A percentile compares a stretch with the other conserved stretches of the same genome.
Evolutionary conservation across 2,888 invertebrate species (phyloP).

Genomic region (Nomada ferruginata): DNA sequence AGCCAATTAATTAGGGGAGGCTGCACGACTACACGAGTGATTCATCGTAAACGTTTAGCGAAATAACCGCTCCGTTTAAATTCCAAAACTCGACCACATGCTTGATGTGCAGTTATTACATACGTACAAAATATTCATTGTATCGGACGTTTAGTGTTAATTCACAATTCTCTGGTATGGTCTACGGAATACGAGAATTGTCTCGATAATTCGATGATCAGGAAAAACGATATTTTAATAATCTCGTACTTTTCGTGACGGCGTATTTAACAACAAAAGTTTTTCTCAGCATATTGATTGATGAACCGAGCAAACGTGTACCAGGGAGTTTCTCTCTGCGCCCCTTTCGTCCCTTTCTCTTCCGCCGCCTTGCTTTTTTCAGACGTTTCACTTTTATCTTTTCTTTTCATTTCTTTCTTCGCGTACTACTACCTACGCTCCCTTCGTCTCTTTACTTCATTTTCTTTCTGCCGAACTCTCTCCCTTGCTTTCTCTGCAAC

Average conservation of each 20-base stretch:
- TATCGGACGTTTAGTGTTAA: not conserved
- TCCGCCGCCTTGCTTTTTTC: not conserved
- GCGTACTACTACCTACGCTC: not conserved
- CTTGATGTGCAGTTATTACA: slow-evolving; percentile 6
- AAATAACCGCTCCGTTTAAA: slow-evolving; percentile 13
- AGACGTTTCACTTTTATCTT: slow-evolving; percentile 50
- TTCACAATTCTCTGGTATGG: not conserved
- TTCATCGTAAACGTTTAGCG: not conserved
- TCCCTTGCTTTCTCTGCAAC: slow-evolving; percentile 19
- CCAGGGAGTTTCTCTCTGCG: slow-evolving; percentile 11
- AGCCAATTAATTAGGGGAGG: slow-evolving; percentile 15
- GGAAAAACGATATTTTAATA: slow-evolving; percentile 22
- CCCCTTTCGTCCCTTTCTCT: slow-evolving; percentile 22
- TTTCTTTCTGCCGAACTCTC: slow-evolving; percentile 31
- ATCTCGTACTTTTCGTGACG: not conserved
- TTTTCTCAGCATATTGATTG: slow-evolving; percentile 22
- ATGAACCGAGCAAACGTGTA: slow-evolving; percentile 38
- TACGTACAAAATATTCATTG: not conserved
- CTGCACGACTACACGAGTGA: not conserved
- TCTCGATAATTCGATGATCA: no score
- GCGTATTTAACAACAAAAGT: not conserved
- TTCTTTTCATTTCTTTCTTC: slow-evolving; percentile 9
- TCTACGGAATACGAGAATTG: no score
- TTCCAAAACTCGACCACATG: not conserved
- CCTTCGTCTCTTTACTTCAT: slow-evolving; percentile 23